Base-by-base conservation (phyloP, 2,113 vertebrate genomes). In the Amblyornis subalaris region DNA sequence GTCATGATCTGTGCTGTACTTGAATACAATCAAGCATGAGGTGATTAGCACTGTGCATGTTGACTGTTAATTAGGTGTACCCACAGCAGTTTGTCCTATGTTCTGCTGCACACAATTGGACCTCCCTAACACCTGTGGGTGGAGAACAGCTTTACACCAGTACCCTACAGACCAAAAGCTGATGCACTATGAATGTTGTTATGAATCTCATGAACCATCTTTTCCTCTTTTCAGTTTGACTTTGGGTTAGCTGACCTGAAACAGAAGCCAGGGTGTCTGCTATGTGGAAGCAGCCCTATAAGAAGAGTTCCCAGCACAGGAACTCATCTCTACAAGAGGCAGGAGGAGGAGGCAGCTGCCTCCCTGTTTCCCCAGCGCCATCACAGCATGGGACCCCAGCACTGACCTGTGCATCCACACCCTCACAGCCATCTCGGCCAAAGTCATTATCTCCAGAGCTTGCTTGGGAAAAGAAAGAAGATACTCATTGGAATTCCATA, bases 201-300 rank as follows among this genome's bases (percentile, higher is more conserved):
- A 53, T 3, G 20, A 45, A 62, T 36, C 28, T 58, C 10, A 17
- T 82, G 33, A 45, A 40, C 2, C 12, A 14, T 3, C 6, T 65
- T 58, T 31, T 42, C 28, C 23, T 69, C 50, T 51, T 28, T 70
- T 71, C 61, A 61, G 22, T 60, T 64, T 67, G 64, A 51, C 40
- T 60, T 64, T 21, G 44, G 17, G 4, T 53, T 61, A 33, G 42
- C n/a, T 66, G 54, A 89, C 65, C 42, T 4, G 7, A 79, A 93
- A 48, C 9, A 67, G 20, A 69, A 73, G 10, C 24, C 2, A 1
- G 25, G 36, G 35, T 35, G 15, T 47, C 45, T 24, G n/a, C 36
- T 20, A 29, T 0, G 0, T 24, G 40, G 53, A 78, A 79, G 11
- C 4, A 82, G 29, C 24, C 29, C 42, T 65, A 0, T 8, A 44